Evolutionary conservation across 2,888 invertebrate genomes (phyloP).

Genomic region (Bugula neritina): DNA sequence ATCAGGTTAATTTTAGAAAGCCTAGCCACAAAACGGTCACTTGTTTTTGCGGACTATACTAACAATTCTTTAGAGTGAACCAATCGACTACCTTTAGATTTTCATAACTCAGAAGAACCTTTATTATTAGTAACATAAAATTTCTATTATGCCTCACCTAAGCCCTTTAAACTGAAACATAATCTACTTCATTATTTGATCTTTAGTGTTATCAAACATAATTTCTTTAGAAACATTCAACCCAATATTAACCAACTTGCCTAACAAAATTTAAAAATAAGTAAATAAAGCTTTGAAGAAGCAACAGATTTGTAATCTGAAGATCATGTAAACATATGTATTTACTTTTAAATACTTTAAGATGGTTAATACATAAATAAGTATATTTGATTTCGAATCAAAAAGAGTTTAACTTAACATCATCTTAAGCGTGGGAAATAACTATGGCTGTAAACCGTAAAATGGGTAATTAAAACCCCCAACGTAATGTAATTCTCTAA

Average conservation of each 20-base stretch:
- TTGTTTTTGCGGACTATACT: slow-evolving; percentile 31
- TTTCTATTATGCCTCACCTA: slow-evolving; percentile 14
- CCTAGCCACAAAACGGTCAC: slow-evolving; percentile 33
- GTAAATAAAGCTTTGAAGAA: no score
- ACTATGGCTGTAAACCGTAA: no score
- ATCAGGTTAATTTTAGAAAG: slow-evolving; percentile 37
- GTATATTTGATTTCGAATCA: no score
- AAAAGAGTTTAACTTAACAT: no score
- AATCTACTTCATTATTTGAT: slow-evolving; percentile 11
- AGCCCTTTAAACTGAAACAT: not conserved
- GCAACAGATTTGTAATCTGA: no score
- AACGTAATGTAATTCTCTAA: no score
- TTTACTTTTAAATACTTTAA: no score
- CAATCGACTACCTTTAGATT: slow-evolving; percentile 33
- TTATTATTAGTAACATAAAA: slow-evolving; percentile 13
- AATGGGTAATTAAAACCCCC: no score
- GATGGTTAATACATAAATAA: no score
- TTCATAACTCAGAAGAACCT: slow-evolving; percentile 33
- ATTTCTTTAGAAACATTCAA: not conserved
- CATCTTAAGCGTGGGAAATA: no score
- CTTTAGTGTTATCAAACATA: not conserved
- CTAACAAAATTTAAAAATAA: no score
- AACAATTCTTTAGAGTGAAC: slow-evolving; percentile 35
- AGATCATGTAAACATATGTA: no score
- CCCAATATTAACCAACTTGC: slow-evolving; percentile 9